Conservation (phyloP, 2,888 invertebrate species). For the Unio pictorum region DNA sequence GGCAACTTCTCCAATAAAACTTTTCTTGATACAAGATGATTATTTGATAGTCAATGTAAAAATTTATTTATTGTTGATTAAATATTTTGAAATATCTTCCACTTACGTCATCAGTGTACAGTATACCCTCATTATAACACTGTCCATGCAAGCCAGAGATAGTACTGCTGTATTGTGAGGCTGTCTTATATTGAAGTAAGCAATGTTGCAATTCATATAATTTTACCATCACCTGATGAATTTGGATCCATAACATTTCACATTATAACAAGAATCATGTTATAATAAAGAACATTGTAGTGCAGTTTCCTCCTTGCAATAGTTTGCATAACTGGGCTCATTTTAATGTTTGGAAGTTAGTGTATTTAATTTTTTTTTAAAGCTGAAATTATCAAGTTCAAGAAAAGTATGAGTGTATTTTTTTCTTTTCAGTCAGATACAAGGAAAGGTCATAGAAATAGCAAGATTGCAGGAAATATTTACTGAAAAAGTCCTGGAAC, state of each 20-base stretch:
- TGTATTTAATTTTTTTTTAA: background rate
- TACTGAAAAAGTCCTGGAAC: conserved; percentile 93
- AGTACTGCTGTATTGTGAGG: too few species aligned
- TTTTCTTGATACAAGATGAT: too few species aligned
- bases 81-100: conserved; percentile 3
- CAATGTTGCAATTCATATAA: too few species aligned
- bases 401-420: background rate
- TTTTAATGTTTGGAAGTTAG: background rate
- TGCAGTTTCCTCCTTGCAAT: background rate
- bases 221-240: too few species aligned
- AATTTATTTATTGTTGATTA: too few species aligned
- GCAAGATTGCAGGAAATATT: conserved; percentile 96
- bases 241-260: background rate
- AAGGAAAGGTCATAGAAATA: conserved; percentile 91
- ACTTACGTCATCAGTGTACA: background rate
- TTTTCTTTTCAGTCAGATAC: conserved; percentile 70
- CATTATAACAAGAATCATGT: background rate
- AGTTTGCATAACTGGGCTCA: too few species aligned
- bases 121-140: too few species aligned
- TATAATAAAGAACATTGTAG: background rate
- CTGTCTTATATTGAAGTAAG: too few species aligned
- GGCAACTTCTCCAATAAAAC: too few species aligned
- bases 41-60: too few species aligned
- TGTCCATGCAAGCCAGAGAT: too few species aligned
- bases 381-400: too few species aligned